phyloP scores from a whole-genome alignment of 2,797 vertebrate species.

The Oryzias sinensis region DNA sequence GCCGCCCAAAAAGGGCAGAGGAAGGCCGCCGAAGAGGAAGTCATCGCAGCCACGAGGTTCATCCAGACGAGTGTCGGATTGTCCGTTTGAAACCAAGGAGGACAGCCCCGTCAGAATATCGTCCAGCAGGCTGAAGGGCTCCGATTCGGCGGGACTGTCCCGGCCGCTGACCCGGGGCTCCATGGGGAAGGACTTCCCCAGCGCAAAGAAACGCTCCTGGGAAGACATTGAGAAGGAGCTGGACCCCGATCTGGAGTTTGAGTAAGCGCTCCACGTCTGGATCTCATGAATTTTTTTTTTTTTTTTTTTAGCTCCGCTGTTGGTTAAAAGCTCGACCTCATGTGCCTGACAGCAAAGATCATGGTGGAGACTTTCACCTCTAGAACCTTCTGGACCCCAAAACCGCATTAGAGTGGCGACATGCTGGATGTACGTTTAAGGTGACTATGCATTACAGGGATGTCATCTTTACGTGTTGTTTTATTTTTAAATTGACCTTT shows the following conservation, averaged over 20 bases:
- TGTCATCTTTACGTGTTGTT: background rate
- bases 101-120: conserved; percentile 1
- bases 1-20: conserved; percentile 36
- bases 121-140: background rate
- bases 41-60: background rate
- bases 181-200: conserved; percentile 73
- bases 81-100: background rate
- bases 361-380: conserved; percentile 20
- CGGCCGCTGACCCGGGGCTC: conserved; percentile 60
- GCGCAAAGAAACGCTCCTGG: conserved; percentile 71
- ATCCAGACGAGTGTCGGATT: background rate
- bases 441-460: conserved; percentile 11
- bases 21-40: conserved; percentile 48
- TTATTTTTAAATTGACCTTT: background rate
- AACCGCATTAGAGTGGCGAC: conserved; percentile 48
- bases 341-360: conserved; percentile 40
- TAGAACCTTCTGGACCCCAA: conserved; percentile 24
- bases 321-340: conserved; percentile 8
- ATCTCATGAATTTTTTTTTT: background rate
- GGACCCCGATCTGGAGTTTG: conserved; percentile 47
- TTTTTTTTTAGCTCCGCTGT: background rate
- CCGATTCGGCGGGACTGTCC: background rate
- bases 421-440: conserved; percentile 52
- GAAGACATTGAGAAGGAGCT: conserved; percentile 66
- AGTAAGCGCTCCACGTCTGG: conserved; percentile 17